Percentiles rank a stretch among this genome's conserved stretches.
These are phyloP conservation scores for Pampus argenteus DNA, from an alignment of 2,797 vertebrate genomes.

Conservation along the genomic window DNA sequence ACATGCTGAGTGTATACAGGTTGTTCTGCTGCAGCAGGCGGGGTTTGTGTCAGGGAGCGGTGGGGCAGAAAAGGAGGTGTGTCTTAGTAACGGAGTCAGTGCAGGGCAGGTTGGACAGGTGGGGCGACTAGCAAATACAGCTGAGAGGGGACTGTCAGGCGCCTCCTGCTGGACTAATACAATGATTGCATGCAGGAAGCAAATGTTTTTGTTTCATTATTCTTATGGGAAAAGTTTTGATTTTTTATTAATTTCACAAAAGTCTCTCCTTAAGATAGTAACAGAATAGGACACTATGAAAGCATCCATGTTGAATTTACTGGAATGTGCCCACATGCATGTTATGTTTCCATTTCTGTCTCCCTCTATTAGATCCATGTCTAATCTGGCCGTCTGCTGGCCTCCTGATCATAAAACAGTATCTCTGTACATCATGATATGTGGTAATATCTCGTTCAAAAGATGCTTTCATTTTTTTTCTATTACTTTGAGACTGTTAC, in stretches of 20 bases:
- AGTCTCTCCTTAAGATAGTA: background rate
- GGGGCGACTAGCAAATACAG: slow-evolving; percentile 59
- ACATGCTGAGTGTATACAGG: slow-evolving; percentile 62
- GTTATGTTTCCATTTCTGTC: background rate
- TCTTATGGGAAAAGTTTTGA: background rate
- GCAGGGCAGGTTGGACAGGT: slow-evolving; percentile 80
- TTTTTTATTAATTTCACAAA: background rate
- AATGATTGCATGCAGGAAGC: slow-evolving; percentile 9
- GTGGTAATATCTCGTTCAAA: background rate
- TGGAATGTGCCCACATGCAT: background rate
- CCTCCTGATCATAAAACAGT: background rate
- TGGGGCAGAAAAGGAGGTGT: slow-evolving; percentile 51
- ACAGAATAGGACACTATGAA: background rate
- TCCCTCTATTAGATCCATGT: background rate
- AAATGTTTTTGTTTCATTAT: background rate
- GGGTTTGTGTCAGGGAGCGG: slow-evolving; percentile 54
- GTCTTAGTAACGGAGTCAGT: slow-evolving; percentile 35
- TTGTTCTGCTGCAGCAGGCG: slow-evolving; percentile 59
- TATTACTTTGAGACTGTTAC: background rate
- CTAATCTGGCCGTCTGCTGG: background rate
- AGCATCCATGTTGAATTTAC: background rate
- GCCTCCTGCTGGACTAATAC: slow-evolving; percentile 72
- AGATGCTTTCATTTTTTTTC: background rate
- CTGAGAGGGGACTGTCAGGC: slow-evolving; percentile 36
- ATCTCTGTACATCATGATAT: background rate